Evolutionary conservation across 2,113 vertebrate species (phyloP).

Genomic region (Daphoenositta chrysoptera): DNA sequence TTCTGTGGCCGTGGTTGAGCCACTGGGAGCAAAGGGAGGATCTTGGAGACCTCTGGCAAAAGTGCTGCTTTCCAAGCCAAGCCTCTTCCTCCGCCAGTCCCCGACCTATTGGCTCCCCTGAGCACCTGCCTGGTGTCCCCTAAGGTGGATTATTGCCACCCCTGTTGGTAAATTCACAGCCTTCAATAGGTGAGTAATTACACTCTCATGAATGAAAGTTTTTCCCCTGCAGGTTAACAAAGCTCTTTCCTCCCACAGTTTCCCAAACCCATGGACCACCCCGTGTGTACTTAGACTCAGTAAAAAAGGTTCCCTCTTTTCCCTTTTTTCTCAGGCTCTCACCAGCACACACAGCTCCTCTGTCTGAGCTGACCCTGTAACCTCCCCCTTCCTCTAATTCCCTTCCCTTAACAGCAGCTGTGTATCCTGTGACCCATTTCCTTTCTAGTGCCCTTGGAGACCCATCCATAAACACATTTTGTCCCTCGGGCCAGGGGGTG

Average conservation of each 20-base stretch:
- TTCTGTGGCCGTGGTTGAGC: no score
- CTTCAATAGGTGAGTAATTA: no score
- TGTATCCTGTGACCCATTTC: not conserved
- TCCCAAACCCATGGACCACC: no score
- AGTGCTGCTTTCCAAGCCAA: not conserved
- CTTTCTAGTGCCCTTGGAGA: no score
- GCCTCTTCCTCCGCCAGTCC: not conserved
- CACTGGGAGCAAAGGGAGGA: not conserved
- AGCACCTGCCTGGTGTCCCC: not conserved
- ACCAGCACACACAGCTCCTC: not conserved
- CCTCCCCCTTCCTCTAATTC: not conserved
- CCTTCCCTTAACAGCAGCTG: not conserved
- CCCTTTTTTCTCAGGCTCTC: not conserved
- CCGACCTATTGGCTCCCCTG: not conserved
- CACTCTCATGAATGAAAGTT: no score
- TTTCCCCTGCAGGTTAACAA: no score
- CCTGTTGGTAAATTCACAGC: not conserved
- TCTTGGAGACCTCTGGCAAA: not conserved
- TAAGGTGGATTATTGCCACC: not conserved
- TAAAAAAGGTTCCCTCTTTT: not conserved
- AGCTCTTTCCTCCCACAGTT: no score
- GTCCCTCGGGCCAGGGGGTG: no score
- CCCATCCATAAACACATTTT: no score
- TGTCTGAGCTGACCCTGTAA: not conserved
- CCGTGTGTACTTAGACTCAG: not conserved